Percentiles rank a stretch among this genome's conserved stretches.
Evolutionary conservation across 2,888 invertebrate species (phyloP).

Genomic region (Trypoxylon attenuatum): DNA sequence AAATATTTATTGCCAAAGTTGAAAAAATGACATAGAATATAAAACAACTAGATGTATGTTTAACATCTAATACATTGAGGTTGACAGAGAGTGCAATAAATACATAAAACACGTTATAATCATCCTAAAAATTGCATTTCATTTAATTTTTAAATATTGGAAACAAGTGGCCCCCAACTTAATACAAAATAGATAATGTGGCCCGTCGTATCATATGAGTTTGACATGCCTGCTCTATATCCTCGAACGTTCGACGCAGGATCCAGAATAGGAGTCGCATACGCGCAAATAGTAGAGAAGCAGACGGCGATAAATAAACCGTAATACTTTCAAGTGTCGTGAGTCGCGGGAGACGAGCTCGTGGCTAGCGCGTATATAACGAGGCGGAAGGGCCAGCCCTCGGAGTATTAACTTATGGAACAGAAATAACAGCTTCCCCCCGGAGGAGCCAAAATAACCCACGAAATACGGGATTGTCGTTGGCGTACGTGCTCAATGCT

Average conservation of each 20-base stretch:
- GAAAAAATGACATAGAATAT: too few species aligned
- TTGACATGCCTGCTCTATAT: too few species aligned
- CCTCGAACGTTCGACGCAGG: not conserved
- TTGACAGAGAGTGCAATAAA: too few species aligned
- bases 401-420: constrained; percentile 61
- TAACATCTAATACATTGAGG: too few species aligned
- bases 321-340: constrained; percentile 39
- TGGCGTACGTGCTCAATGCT: constrained; percentile 32
- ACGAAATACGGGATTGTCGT: constrained; percentile 52
- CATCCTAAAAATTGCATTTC: too few species aligned
- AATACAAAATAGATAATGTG: too few species aligned
- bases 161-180: too few species aligned
- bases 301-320: constrained; percentile 41
- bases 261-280: constrained; percentile 25
- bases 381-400: constrained; percentile 31
- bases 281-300: constrained; percentile 21
- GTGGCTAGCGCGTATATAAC: constrained; percentile 23
- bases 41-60: too few species aligned
- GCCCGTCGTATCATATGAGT: too few species aligned
- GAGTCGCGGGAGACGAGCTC: not conserved
- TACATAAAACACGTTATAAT: too few species aligned
- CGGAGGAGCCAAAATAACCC: constrained; percentile 61
- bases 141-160: too few species aligned
- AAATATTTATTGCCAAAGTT: too few species aligned
- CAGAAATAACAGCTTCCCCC: constrained; percentile 64